These are phyloP conservation scores for Heterotis niloticus DNA, from an alignment of 2,113 vertebrate species.

Conservation along the genomic window DNA sequence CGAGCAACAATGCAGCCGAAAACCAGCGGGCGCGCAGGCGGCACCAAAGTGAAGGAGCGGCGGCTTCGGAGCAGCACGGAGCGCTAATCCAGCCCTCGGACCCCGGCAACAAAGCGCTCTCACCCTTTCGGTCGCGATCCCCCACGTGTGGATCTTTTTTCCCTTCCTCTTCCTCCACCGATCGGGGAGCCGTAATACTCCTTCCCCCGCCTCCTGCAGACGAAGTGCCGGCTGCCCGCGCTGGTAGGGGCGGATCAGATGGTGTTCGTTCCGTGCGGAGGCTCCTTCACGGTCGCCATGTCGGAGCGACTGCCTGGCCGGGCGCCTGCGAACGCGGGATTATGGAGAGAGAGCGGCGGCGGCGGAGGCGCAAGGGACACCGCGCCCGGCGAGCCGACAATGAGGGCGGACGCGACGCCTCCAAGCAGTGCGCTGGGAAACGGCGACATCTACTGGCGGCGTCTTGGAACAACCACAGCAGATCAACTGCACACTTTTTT, in stretches of 20 bases:
- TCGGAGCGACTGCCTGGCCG: slow-evolving; percentile 12
- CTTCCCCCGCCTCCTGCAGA: neutral
- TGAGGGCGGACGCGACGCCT: slow-evolving; percentile 18
- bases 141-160: slow-evolving; percentile 23
- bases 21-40: too few species aligned
- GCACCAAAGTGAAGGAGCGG: neutral
- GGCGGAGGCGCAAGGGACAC: slow-evolving; percentile 21
- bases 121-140: slow-evolving; percentile 12
- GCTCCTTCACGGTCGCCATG: slow-evolving; percentile 27
- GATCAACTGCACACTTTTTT: too few species aligned
- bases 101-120: neutral
- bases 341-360: slow-evolving; percentile 9
- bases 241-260: neutral
- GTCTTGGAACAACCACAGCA: too few species aligned
- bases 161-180: too few species aligned
- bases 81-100: slow-evolving; percentile 18
- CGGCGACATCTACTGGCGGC: too few species aligned
- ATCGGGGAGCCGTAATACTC: neutral
- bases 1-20: neutral
- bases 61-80: neutral
- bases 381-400: slow-evolving; percentile 14
- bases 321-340: slow-evolving; percentile 1
- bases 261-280: neutral
- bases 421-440: neutral
- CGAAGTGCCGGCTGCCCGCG: neutral